phyloP scores from a whole-genome alignment of 1,140 invertebrate genomes.

The Oscheius sp. region DNA sequence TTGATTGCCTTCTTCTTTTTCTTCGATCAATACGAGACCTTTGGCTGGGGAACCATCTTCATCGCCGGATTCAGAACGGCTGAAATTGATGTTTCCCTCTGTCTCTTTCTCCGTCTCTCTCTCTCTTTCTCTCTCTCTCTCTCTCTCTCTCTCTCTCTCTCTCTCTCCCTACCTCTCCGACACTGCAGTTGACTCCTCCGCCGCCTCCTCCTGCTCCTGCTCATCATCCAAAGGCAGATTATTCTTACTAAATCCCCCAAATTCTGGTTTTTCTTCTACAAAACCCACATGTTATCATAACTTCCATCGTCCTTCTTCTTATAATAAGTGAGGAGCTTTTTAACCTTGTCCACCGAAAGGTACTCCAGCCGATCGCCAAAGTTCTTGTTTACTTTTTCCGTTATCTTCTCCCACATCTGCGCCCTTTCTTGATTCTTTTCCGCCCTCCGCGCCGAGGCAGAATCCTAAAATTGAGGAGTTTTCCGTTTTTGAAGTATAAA shows the following conservation, averaged over 20 bases:
- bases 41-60: not conserved
- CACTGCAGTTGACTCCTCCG: not conserved
- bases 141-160: not conserved
- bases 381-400: not conserved
- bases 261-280: not conserved
- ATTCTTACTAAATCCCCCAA: not conserved
- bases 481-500: not conserved
- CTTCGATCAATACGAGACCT: not conserved
- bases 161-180: not conserved
- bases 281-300: slow-evolving; percentile 8
- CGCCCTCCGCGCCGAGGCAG: not conserved
- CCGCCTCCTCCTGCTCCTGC: not conserved
- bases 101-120: not conserved
- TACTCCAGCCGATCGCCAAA: slow-evolving; percentile 11
- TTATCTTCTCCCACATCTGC: slow-evolving; percentile 14
- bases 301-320: slow-evolving; percentile 17
- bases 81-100: not conserved
- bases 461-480: not conserved
- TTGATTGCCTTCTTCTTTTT: not conserved
- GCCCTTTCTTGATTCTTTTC: slow-evolving; percentile 11
- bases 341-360: slow-evolving; percentile 9
- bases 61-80: not conserved
- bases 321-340: slow-evolving; percentile 14
- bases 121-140: not conserved
- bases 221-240: slow-evolving; percentile 1